Evolutionary conservation across 2,113 vertebrate genomes (phyloP).

Genomic region (Actenoides hombroni): DNA sequence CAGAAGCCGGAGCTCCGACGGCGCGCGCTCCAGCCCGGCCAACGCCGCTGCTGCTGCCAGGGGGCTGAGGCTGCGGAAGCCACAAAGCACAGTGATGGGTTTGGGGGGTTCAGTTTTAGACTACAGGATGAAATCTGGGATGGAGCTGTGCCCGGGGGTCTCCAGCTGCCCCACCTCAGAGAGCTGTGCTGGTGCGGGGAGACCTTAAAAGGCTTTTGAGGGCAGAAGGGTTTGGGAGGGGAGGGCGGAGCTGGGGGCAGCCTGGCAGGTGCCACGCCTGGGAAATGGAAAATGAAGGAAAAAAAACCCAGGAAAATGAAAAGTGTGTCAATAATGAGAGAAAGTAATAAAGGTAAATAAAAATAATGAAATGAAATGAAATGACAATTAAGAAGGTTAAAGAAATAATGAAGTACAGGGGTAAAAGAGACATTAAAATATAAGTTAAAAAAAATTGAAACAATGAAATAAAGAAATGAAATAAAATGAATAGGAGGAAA

Average conservation of each 20-base stretch:
- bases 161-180: background rate
- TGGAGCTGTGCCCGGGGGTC: background rate
- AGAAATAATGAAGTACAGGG: background rate
- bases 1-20: background rate
- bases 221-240: accelerated
- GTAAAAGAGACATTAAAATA: background rate
- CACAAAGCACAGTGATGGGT: background rate
- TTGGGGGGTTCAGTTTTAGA: background rate
- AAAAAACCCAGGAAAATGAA: background rate
- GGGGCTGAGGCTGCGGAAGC: background rate
- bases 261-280: background rate
- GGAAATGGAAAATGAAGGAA: background rate
- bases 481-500: background rate
- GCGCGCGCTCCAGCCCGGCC: background rate
- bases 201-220: background rate
- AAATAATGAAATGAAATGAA: background rate
- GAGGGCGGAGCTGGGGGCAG: background rate
- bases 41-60: background rate
- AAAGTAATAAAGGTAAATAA: background rate
- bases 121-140: background rate
- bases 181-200: background rate
- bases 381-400: background rate
- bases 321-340: background rate
- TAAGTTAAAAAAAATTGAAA: background rate
- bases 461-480: background rate